Conservation (phyloP, 2,888 invertebrate genomes). For the Apotomis capreana region DNA sequence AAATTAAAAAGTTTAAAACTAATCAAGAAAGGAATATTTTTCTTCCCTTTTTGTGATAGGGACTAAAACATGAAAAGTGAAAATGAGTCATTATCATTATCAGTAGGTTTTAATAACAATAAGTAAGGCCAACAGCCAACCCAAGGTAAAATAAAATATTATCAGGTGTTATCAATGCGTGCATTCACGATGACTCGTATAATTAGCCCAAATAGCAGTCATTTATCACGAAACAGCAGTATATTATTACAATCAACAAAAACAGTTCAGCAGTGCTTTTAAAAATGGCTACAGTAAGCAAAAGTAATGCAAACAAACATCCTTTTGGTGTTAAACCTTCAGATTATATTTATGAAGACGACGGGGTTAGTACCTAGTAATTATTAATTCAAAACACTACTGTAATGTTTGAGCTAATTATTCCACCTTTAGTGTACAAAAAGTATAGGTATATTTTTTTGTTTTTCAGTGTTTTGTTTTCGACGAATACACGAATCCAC, state of each 20-base stretch:
- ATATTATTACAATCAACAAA: background rate
- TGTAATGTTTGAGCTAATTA: background rate
- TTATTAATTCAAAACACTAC: background rate
- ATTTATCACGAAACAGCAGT: background rate
- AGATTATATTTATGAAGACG: conserved; percentile 32
- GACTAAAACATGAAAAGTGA: too few relatives aligned
- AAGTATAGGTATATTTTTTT: background rate
- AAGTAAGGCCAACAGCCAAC: background rate
- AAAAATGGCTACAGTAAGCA: conserved; percentile 16
- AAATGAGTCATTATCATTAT: too few relatives aligned
- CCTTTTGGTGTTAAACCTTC: conserved; percentile 18
- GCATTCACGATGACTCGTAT: conserved; percentile 19
- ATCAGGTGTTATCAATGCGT: conserved; percentile 25
- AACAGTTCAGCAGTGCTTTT: background rate
- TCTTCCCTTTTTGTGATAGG: too few relatives aligned
- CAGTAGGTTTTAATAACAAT: background rate
- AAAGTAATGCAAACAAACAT: background rate
- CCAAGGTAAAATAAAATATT: conserved; percentile 15
- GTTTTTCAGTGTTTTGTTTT: conserved; percentile 34
- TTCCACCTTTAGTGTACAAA: background rate
- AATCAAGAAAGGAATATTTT: too few relatives aligned
- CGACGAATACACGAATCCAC: conserved; percentile 30
- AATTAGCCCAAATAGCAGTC: background rate
- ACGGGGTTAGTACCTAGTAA: conserved; percentile 15
- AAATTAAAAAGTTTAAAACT: background rate